A percentile compares a stretch with the other conserved stretches of the same genome.
Conservation (phyloP, 2,113 vertebrate genomes). For the Peucedramus taeniatus region DNA sequence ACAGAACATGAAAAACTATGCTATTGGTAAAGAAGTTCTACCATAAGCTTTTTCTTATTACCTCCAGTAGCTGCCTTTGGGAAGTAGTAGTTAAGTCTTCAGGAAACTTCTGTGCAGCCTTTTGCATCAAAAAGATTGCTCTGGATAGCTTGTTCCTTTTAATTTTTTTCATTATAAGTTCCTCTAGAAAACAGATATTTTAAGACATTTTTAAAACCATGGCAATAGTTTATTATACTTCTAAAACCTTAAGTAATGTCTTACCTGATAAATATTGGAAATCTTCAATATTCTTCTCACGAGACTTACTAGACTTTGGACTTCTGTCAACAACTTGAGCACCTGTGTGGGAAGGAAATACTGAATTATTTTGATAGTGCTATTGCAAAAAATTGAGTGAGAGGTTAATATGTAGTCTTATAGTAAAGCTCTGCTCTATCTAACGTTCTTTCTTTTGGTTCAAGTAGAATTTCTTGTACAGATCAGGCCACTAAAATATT, state of each 20-base stretch:
- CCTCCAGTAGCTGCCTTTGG: constrained; percentile 78
- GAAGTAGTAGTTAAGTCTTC: constrained; percentile 37
- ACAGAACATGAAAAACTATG: not conserved
- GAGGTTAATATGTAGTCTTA: not conserved
- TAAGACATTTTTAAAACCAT: not conserved
- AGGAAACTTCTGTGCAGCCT: constrained; percentile 73
- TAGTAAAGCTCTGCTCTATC: not conserved
- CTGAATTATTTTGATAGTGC: not conserved
- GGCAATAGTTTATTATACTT: not conserved
- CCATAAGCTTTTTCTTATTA: constrained; percentile 43
- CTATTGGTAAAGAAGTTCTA: not conserved
- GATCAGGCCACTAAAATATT: not conserved
- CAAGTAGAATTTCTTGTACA: not conserved
- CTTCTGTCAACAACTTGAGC: not conserved
- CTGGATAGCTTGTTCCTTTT: constrained; percentile 87
- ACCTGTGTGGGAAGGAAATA: constrained; percentile 25
- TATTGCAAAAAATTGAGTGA: not conserved
- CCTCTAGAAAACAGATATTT: constrained; percentile 71
- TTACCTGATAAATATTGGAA: constrained; percentile 66
- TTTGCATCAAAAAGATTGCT: constrained; percentile 87
- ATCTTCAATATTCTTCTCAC: not conserved
- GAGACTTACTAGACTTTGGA: not conserved
- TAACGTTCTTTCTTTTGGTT: not conserved
- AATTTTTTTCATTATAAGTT: constrained; percentile 76
- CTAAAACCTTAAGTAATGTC: not conserved